phyloP scores from a whole-genome alignment of 1,140 invertebrate species.

The Lepidurus arcticus region DNA sequence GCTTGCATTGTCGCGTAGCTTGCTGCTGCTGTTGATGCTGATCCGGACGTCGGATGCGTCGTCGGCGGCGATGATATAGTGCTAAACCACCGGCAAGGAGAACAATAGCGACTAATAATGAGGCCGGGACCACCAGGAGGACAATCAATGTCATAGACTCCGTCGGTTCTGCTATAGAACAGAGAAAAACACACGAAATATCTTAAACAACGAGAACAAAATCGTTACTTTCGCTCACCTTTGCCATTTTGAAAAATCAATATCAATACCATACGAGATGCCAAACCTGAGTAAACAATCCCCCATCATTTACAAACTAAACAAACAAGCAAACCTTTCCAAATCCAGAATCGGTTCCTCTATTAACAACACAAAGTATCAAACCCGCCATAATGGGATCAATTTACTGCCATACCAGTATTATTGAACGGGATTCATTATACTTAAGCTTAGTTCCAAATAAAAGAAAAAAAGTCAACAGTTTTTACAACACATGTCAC shows the following conservation, averaged over 20 bases:
- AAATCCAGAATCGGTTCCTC: no score
- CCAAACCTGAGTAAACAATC: background rate
- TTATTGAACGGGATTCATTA: no score
- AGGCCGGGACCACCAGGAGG: slow-evolving; percentile 29
- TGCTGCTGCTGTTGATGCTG: slow-evolving; percentile 16
- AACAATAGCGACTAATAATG: slow-evolving; percentile 30
- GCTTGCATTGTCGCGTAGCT: slow-evolving; percentile 22
- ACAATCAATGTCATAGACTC: slow-evolving; percentile 29
- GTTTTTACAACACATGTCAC: background rate
- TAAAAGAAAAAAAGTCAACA: background rate
- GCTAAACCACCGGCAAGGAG: slow-evolving; percentile 29
- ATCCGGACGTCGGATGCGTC: slow-evolving; percentile 17
- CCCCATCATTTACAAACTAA: no score
- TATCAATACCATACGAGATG: no score
- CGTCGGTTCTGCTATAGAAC: slow-evolving; percentile 26
- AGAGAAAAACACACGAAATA: background rate
- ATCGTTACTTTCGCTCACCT: background rate
- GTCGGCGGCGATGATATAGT: slow-evolving; percentile 26
- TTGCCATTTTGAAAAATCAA: background rate
- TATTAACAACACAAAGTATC: no score
- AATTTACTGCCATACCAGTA: no score
- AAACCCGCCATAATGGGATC: no score
- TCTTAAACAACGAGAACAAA: background rate
- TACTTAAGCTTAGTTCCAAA: no score
- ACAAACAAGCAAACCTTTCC: no score